Evolutionary conservation across 2,888 invertebrate species (phyloP).

Genomic region (Caenorhabditis zanzibari): DNA sequence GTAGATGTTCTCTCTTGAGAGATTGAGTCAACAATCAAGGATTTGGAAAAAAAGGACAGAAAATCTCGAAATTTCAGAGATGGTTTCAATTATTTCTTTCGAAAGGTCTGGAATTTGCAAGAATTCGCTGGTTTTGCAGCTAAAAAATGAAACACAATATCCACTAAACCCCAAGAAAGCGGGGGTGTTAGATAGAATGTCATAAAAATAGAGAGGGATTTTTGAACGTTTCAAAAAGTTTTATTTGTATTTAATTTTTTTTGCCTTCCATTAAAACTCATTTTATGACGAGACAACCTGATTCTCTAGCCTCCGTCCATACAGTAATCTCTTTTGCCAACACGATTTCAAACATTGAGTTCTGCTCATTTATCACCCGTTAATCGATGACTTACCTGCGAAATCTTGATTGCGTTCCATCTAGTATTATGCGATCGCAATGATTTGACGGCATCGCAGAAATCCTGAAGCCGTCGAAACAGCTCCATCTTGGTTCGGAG

Average conservation of each 20-base stretch:
- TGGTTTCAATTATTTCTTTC: background rate
- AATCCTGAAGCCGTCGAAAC: constrained; percentile 78
- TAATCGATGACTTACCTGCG: constrained; percentile 63
- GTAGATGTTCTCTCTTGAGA: constrained; percentile 13
- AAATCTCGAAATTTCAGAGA: constrained; percentile 8
- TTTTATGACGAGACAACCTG: constrained; percentile 24
- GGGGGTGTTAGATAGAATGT: constrained; percentile 5
- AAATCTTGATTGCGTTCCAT: constrained; percentile 72
- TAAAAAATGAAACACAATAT: background rate
- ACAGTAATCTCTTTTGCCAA: constrained; percentile 48
- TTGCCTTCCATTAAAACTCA: constrained; percentile 12
- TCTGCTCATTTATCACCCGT: constrained; percentile 7
- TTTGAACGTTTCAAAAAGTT: constrained; percentile 4
- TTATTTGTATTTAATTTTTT: constrained; percentile 10
- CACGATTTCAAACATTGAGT: constrained; percentile 1
- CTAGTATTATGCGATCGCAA: constrained; percentile 67
- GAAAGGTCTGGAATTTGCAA: background rate
- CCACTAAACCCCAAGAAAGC: background rate
- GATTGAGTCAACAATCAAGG: constrained; percentile 14
- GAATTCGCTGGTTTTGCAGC: background rate
- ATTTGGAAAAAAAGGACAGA: background rate
- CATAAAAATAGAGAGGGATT: background rate
- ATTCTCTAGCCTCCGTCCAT: constrained; percentile 14
- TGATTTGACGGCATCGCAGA: constrained; percentile 78
- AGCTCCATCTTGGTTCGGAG: constrained; percentile 74